Percentiles rank a stretch among this genome's conserved stretches.
These are phyloP conservation scores for Hydrotaea cyrtoneurina DNA, from an alignment of 2,888 invertebrate species.

Conservation along the genomic window DNA sequence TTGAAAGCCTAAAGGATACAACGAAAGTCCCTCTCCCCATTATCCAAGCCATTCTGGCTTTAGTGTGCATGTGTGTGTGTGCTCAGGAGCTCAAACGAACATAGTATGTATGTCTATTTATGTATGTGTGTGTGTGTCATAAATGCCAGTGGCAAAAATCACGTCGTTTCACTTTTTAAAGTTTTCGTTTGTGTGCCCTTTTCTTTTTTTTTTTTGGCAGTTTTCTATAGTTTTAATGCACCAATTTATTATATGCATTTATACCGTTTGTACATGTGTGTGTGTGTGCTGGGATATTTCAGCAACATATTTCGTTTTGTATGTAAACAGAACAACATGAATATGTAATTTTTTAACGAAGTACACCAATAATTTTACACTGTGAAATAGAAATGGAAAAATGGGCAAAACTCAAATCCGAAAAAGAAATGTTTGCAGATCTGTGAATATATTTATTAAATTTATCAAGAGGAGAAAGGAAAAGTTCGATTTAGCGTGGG, in stretches of 20 bases:
- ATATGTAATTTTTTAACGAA: not conserved
- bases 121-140: too few relatives aligned
- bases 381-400: not conserved
- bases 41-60: not conserved
- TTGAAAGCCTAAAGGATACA: slow-evolving; percentile 32
- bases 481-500: too few relatives aligned
- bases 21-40: not conserved
- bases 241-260: slow-evolving; percentile 23
- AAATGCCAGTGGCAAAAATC: not conserved
- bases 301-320: not conserved
- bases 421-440: not conserved
- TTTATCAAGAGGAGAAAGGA: too few relatives aligned
- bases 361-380: not conserved
- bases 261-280: not conserved
- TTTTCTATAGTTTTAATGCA: slow-evolving; percentile 34
- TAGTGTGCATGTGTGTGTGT: too few relatives aligned
- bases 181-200: slow-evolving; percentile 5
- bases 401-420: not conserved
- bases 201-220: not conserved
- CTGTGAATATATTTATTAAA: not conserved
- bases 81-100: too few relatives aligned
- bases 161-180: slow-evolving; percentile 1
- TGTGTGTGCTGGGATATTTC: not conserved
- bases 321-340: not conserved
- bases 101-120: too few relatives aligned